Conservation (phyloP, 2,113 vertebrate species). For the Odocoileus hemionus region DNA sequence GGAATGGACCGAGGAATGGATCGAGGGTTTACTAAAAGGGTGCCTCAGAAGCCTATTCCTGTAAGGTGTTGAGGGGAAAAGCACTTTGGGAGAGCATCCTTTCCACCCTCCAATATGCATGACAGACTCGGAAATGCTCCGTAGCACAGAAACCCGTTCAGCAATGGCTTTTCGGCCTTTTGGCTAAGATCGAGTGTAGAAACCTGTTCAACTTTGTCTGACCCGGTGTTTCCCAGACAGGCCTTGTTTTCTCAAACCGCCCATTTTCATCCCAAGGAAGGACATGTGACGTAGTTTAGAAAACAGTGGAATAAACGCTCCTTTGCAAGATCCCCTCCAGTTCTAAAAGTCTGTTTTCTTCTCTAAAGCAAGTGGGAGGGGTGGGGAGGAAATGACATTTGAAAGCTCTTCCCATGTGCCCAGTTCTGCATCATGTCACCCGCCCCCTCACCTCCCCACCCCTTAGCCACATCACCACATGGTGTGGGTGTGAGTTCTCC, state of each 20-base stretch:
- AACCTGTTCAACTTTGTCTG: neutral
- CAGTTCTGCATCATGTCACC: neutral
- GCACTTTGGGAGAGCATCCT: neutral
- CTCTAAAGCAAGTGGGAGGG: neutral
- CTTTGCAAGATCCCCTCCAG: neutral
- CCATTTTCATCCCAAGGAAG: neutral
- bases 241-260: neutral
- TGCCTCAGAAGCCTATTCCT: neutral
- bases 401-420: neutral
- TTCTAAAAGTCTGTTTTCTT: neutral
- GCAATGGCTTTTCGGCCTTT: neutral
- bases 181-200: neutral
- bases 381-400: neutral
- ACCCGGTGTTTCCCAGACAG: neutral
- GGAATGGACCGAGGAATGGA: too few relatives aligned
- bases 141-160: neutral
- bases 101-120: fast-evolving
- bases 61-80: neutral
- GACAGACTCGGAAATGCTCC: fast-evolving
- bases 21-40: neutral
- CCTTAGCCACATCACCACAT: neutral
- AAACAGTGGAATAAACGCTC: neutral
- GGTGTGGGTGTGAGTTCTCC: too few relatives aligned
- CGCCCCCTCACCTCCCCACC: fast-evolving
- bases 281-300: neutral